Base-by-base conservation (phyloP, 2,888 invertebrate species). In the Drosophila rellima region DNA sequence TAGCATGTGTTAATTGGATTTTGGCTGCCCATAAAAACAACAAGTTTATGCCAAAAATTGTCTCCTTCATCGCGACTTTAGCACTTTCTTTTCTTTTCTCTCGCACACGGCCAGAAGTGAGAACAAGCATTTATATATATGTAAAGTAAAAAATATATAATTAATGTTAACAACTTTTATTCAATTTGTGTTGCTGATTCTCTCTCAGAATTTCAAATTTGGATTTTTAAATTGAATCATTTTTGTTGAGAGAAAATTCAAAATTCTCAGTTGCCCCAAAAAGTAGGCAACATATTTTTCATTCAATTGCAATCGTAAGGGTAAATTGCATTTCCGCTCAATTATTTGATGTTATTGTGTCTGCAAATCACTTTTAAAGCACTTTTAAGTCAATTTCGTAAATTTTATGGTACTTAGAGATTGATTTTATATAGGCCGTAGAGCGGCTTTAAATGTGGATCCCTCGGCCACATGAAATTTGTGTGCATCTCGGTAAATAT, bases 1-100 rank as follows among this genome's bases (percentile, higher is more conserved):
- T 50, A 83, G 87, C 89, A 86, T 86, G 83, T 83, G 83, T 89
- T 83, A 83, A 83, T 83, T 83, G 71, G 74, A 74, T 82, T 87
- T 88, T 69, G 47, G 59, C 45, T 55, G 62, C 74, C 54, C 69
- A 82, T 81, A 79, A 81, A 74, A 48, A 82, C 71, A 74, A 64
- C 69, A 81, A 80, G 50, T 66, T 74, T 40, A 70, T 54, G 55
- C 37, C 20, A 40, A 44, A 56, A 57, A 48, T 23, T 50, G 60
- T 42, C 35, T 10, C 29, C 23, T 4, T n/a, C 26, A 29, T 18
- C 7, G 40, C 15, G 44, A 33, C 11, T 20, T 23, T 2, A 15
- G 20, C 20, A 6, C n/a, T 3, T 11, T 17, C 8, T 29, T 11
- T 7, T 13, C 13, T 33, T 5, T 15, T n/a, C 44, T n/a, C 11